Evolutionary conservation across 2,797 vertebrate genomes (phyloP).

Genomic region (Ceryle rudis): DNA sequence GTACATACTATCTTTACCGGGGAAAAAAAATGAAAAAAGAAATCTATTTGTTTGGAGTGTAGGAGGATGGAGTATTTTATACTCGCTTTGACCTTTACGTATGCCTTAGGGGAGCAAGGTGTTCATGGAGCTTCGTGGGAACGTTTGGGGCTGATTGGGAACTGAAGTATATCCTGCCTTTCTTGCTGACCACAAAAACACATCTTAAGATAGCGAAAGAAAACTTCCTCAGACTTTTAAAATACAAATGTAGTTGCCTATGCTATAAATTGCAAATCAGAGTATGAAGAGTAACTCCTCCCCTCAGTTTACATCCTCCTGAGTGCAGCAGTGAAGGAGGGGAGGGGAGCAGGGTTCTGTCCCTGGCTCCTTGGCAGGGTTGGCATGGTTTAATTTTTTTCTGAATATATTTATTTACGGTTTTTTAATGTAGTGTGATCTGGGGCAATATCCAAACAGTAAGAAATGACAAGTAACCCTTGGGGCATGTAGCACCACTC

Average conservation of each 20-base stretch:
- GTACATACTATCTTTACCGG: not conserved
- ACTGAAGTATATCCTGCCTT: conserved; percentile 32
- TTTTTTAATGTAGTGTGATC: not conserved
- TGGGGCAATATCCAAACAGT: not conserved
- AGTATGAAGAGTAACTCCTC: not conserved
- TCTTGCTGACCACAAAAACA: conserved; percentile 52
- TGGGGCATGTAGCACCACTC: not conserved
- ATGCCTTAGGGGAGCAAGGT: conserved; percentile 11
- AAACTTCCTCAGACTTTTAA: conserved; percentile 15
- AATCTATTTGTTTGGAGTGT: not conserved
- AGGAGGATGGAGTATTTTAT: not conserved
- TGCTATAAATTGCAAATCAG: conserved; percentile 41
- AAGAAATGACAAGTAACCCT: not conserved
- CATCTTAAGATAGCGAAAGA: conserved; percentile 26
- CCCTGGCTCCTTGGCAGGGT: not conserved
- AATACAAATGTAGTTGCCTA: not conserved
- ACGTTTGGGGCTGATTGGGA: not conserved
- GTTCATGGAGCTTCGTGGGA: conserved; percentile 3
- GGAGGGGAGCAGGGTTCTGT: not conserved
- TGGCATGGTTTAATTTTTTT: not conserved
- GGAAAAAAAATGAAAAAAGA: not conserved
- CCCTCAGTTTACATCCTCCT: not conserved
- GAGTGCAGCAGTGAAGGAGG: not conserved
- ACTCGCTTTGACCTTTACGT: not conserved
- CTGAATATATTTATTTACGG: not conserved